These are phyloP conservation scores for Acanthopleura granulata DNA, from an alignment of 2,888 invertebrate species.

Conservation along the genomic window DNA sequence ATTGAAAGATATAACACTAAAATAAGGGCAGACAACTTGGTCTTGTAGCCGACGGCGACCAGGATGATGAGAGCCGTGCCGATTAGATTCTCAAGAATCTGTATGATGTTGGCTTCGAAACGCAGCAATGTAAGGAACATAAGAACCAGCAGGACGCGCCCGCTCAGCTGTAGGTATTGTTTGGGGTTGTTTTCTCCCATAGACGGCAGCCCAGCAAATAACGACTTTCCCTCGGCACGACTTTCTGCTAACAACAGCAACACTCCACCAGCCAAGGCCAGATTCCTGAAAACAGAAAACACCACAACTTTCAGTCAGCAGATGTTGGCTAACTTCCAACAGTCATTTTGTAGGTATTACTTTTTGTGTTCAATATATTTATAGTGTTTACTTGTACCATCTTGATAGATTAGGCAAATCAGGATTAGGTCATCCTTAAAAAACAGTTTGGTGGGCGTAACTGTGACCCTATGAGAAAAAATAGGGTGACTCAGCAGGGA, in stretches of 20 bases:
- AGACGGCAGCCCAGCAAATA: conserved; percentile 88
- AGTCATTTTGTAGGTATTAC: no score
- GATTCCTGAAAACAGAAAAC: conserved; percentile 76
- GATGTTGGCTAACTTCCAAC: no score
- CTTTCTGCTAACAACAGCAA: conserved; percentile 96
- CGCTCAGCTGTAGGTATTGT: conserved; percentile 95
- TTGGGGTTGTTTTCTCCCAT: conserved; percentile 87
- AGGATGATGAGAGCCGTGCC: conserved; percentile 94
- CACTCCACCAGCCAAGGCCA: conserved; percentile 97
- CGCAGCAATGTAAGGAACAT: conserved; percentile 98
- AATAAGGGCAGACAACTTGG: conserved; percentile 95
- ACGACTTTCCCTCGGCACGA: conserved; percentile 89
- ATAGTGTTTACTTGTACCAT: no score
- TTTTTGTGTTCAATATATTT: no score
- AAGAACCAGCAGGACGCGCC: conserved; percentile 94
- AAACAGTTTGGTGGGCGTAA: no score
- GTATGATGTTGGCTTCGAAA: conserved; percentile 87
- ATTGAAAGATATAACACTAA: conserved; percentile 89
- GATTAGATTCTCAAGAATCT: conserved; percentile 92
- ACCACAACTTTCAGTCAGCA: conserved; percentile 26
- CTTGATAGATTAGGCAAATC: no score
- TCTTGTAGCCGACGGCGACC: conserved; percentile 98
- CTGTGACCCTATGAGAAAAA: no score
- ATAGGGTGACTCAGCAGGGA: no score
- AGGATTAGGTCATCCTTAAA: no score